Evolutionary conservation across 2,888 invertebrate genomes (phyloP).

Genomic region (Osedax frankpressi): DNA sequence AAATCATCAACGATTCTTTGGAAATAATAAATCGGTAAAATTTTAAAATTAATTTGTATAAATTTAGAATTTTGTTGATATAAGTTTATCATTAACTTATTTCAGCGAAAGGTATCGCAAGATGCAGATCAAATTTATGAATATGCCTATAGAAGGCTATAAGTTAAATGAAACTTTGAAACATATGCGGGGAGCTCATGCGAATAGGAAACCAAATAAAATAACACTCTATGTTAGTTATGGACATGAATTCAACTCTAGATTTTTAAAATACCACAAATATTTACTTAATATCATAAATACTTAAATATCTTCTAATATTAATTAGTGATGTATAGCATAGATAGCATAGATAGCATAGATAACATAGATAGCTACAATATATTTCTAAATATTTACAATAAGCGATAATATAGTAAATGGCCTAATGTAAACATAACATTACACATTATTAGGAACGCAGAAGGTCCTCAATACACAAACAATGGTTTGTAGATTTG

Average conservation of each 20-base stretch:
- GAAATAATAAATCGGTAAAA: background rate
- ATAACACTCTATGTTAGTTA: background rate
- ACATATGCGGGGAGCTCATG: slow-evolving; percentile 31
- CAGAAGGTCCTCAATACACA: slow-evolving; percentile 23
- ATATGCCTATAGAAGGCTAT: slow-evolving; percentile 31
- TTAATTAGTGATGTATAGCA: too few relatives aligned
- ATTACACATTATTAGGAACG: slow-evolving; percentile 21
- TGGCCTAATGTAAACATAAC: too few relatives aligned
- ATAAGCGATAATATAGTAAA: too few relatives aligned
- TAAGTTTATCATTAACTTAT: background rate
- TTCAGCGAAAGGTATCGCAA: slow-evolving; percentile 24
- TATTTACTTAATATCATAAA: too few relatives aligned
- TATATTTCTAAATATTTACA: too few relatives aligned
- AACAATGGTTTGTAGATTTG: slow-evolving; percentile 34
- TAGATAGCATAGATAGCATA: too few relatives aligned
- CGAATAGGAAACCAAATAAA: background rate
- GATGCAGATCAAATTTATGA: slow-evolving; percentile 34
- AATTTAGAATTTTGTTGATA: background rate
- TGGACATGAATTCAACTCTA: too few relatives aligned
- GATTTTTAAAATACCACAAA: too few relatives aligned
- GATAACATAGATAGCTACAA: too few relatives aligned
- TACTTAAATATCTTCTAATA: too few relatives aligned
- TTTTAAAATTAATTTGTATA: background rate
- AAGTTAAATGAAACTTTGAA: slow-evolving; percentile 37
- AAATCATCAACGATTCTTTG: slow-evolving; percentile 2